Conservation (phyloP, 2,797 vertebrate species). For the Molossus molossus region DNA sequence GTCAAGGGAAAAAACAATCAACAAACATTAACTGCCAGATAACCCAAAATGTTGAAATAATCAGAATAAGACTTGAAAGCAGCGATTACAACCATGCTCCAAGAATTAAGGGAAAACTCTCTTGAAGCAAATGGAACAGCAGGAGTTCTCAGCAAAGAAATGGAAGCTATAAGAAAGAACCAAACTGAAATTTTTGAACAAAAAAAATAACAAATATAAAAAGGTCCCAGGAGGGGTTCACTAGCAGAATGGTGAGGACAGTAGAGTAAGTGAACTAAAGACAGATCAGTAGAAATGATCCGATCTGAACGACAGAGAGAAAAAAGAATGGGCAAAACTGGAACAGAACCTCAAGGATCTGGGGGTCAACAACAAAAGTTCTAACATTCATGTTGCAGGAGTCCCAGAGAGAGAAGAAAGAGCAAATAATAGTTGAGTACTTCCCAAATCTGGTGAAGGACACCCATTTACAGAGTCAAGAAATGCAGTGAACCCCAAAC, state of each 20-base stretch:
- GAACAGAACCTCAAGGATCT: not conserved
- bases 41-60: not conserved
- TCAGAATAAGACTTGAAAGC: not conserved
- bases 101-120: not conserved
- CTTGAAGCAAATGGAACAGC: constrained; percentile 12
- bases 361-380: not conserved
- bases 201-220: not conserved
- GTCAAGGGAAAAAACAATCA: not conserved
- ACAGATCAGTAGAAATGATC: not conserved
- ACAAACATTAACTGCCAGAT: not conserved
- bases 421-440: not conserved
- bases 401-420: not conserved
- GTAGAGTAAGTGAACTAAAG: constrained; percentile 10
- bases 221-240: not conserved
- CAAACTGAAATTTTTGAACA: not conserved
- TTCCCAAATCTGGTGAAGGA: constrained; percentile 17
- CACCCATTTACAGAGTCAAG: not conserved
- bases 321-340: not conserved
- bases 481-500: not conserved
- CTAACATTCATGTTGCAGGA: not conserved
- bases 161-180: not conserved
- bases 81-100: not conserved
- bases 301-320: not conserved
- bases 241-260: not conserved
- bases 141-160: not conserved